Conservation (phyloP, 2,888 invertebrate species). For the Drosophila picticornis region DNA sequence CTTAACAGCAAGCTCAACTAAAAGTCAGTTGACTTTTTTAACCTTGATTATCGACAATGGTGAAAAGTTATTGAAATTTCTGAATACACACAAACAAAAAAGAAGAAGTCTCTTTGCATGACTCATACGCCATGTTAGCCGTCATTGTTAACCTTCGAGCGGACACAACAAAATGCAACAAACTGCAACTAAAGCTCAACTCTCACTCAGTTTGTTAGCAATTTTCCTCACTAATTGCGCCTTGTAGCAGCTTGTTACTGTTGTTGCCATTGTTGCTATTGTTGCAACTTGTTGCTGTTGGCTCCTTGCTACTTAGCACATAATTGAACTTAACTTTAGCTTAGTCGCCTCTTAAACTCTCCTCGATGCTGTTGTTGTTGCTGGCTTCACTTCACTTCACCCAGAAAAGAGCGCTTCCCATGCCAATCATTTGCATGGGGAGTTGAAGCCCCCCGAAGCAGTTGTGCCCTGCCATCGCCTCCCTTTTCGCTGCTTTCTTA, state of each 20-base stretch:
- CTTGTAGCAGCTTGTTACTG: constrained; percentile 27
- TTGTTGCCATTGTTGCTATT: background rate
- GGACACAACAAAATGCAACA: background rate
- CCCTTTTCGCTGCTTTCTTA: constrained; percentile 1
- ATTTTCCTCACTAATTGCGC: constrained; percentile 57
- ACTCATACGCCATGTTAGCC: constrained; percentile 56
- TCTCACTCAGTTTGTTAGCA: constrained; percentile 52
- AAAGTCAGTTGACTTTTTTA: background rate
- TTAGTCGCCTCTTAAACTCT: constrained; percentile 38
- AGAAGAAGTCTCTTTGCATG: constrained; percentile 20
- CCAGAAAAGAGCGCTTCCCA: constrained; percentile 67
- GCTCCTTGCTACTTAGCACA: constrained; percentile 72
- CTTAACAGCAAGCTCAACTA: background rate
- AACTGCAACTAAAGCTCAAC: constrained; percentile 23
- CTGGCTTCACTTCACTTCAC: constrained; percentile 39
- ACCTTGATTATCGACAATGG: no score
- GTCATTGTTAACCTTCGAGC: constrained; percentile 34
- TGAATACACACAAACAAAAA: background rate
- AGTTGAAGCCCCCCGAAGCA: constrained; percentile 19
- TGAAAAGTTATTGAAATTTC: background rate
- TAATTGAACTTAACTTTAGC: constrained; percentile 69
- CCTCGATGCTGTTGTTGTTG: constrained; percentile 7
- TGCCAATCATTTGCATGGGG: constrained; percentile 76
- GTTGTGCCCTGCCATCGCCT: constrained; percentile 7
- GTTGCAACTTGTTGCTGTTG: constrained; percentile 27